These are phyloP conservation scores for Drosophila ohnishii DNA, from an alignment of 1,140 invertebrate genomes.

Conservation along the genomic window DNA sequence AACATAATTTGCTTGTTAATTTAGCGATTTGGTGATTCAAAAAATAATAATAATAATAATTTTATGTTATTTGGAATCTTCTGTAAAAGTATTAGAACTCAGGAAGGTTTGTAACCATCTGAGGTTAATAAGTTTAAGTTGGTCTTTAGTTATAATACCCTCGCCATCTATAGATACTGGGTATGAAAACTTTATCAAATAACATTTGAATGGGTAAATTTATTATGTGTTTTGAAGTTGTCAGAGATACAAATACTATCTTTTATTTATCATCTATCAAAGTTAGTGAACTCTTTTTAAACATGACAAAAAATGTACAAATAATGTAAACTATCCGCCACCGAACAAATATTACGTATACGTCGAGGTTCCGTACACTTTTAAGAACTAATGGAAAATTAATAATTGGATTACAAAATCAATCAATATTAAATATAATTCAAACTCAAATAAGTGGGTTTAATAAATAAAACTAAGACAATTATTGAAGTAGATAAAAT, in stretches of 20 bases:
- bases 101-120: neutral
- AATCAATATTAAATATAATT: neutral
- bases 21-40: neutral
- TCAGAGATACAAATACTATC: neutral
- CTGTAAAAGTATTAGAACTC: neutral
- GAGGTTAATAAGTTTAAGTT: neutral
- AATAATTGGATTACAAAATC: neutral
- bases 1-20: neutral
- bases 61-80: neutral
- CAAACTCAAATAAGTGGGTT: neutral
- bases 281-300: neutral
- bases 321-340: neutral
- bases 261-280: neutral
- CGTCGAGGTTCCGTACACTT: neutral
- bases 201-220: constrained; percentile 9
- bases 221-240: constrained; percentile 13
- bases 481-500: neutral
- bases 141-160: neutral
- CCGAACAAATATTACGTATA: constrained; percentile 7
- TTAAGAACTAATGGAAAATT: neutral
- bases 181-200: constrained; percentile 1
- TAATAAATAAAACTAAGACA: neutral
- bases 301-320: neutral
- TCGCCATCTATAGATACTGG: neutral
- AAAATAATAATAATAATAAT: neutral